Base-by-base conservation (phyloP, 2,113 vertebrate genomes). In the Myrmecophaga tridactyla region DNA sequence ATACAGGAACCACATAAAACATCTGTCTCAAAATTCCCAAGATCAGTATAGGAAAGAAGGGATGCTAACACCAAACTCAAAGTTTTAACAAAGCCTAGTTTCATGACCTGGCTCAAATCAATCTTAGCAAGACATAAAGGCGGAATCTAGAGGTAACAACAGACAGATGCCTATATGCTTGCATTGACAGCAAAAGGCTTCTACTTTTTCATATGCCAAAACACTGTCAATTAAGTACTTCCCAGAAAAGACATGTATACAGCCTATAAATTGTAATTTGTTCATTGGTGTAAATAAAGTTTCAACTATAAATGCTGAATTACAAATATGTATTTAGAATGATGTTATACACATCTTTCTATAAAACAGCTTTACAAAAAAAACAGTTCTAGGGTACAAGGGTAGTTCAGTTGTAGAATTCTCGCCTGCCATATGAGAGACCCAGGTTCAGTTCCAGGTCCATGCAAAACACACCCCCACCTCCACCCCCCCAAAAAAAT, bases 261-360 rank as follows among this genome's bases (percentile, higher is more conserved):
- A 56, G 53, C 53, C 20, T 56, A 56, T 56, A 86, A 78, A 90
- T 12, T 90, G 6, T 77, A 70, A 70, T 80, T 83, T 94, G 31
- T 67, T 48, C 56, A 86, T 0, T 70, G 53, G 82, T 72, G 1
- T 21, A 95, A 89, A 89, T 78, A 82, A 93, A 90, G 51, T 89
- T 58, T 86, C 73, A 86, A 77, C 34, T 76, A 39, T 0, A 65
- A 23, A 86, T 62, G 56, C 17, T 73, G 1, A 60, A 48, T 58
- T 93, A 89, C 20, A 86, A 56, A 83, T 69, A 77, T 20, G 41
- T n/a, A 82, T 56, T 73, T 70, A 89, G 82, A 58, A 72, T 86
- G n/a, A 53, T 2, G 2, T 62, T 0, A 86, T 34, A 85, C 8
- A 58, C 51, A 48, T 53, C 72, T 91, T 86, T 85, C 87, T 86